Base-by-base conservation (phyloP, 1,140 invertebrate genomes). In the Temnothorax longispinosus region DNA sequence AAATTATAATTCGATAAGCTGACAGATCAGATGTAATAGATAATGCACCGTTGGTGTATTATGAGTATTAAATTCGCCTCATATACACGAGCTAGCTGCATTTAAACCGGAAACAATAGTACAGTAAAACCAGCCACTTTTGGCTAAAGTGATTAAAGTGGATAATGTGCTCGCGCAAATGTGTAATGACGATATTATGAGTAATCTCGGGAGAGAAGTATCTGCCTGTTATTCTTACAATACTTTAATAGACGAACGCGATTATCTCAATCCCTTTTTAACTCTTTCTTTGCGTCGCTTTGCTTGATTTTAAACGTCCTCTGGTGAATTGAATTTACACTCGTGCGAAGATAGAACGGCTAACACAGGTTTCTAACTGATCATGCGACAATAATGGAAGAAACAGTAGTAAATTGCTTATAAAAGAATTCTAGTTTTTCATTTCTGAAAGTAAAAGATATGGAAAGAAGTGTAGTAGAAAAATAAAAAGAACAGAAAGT, bases 361-460 rank as follows among this genome's bases (percentile, higher is more conserved):
- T 90, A 90, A 90, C 41, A 77, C 38, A 89, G 89, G 2, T 82
- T 41, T 41, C 89, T 90, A 21, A 69, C 47, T 82, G 85, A 89
- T 90, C 88, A 32, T 58, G 11, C 7, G n/a, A 2, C 44, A 77
- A 89, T 82, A 82, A 84, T 81, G 54, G 54, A 21, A 72, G 10
- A 41, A 56, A 15, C 35, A 65, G 69, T 44, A 44, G 27, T 27
- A 56, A 41, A 38, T 52, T 27, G 6, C 35, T n/a, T 13, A n/a
- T 18, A 77, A n/a, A 64, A 44, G 2, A 65, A 21, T 52, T 64
- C 2, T 47, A 32, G 5, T 35, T 78, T 10, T 6, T 11, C 2
- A 41, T 60, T 35, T 62, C 27, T 41, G 1, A 32, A 15, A 64
- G 32, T 35, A 4, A 52, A 21, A 41, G 18, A 5, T 38, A 41